A percentile compares a stretch with the other conserved stretches of the same genome.
These are phyloP conservation scores for Rana temporaria DNA, from an alignment of 2,113 vertebrate species.

Conservation along the genomic window DNA sequence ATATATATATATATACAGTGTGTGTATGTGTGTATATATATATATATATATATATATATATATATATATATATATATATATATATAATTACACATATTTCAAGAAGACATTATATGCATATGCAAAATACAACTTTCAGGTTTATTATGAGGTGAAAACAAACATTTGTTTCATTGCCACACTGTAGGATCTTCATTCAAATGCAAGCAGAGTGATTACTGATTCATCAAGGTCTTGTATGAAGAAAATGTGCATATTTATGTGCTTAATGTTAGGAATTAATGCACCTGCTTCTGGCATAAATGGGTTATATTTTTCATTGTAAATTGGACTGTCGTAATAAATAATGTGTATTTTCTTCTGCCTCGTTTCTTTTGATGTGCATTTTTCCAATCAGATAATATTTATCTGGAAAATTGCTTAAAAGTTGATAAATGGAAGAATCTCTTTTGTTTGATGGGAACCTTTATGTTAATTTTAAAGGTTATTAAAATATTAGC, in stretches of 20 bases:
- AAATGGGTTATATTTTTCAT: constrained; percentile 32
- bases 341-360: constrained; percentile 17
- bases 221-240: constrained; percentile 17
- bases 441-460: not conserved
- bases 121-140: no score
- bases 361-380: not conserved
- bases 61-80: not conserved
- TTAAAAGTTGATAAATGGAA: constrained; percentile 5
- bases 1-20: no score
- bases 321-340: constrained; percentile 27
- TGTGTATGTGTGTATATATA: no score
- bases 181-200: not conserved
- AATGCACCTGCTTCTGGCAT: constrained; percentile 34
- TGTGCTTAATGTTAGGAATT: constrained; percentile 28
- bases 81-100: not conserved
- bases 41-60: constrained; percentile 2
- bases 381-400: constrained; percentile 10
- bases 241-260: constrained; percentile 22
- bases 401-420: constrained; percentile 8
- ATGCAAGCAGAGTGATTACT: not conserved
- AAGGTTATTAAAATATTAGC: no score
- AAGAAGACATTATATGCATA: no score
- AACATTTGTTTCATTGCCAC: not conserved
- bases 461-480: no score
- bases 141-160: no score